Percentiles rank a stretch among this genome's conserved stretches.
These are phyloP conservation scores for Taenioides sp. DNA, from an alignment of 2,797 vertebrate species.

Conservation along the genomic window DNA sequence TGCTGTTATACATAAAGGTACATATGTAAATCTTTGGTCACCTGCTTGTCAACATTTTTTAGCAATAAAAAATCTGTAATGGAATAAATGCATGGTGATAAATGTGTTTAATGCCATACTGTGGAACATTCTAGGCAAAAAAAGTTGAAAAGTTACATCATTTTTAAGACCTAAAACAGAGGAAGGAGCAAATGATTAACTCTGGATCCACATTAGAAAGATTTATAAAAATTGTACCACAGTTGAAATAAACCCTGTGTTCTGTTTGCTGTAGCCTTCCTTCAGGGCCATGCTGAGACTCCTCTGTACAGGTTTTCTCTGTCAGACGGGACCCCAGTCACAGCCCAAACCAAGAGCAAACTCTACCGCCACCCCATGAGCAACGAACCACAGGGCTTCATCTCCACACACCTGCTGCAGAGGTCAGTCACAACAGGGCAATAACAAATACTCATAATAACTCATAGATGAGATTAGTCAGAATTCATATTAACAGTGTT, in stretches of 20 bases:
- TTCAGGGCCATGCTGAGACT: constrained; percentile 92
- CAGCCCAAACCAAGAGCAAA: constrained; percentile 93
- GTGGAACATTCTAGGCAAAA: too few relatives aligned
- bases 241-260: background rate
- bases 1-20: too few relatives aligned
- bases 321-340: constrained; percentile 93
- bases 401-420: constrained; percentile 95
- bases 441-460: constrained; percentile 3
- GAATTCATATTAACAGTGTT: background rate
- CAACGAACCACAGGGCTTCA: constrained; percentile 89
- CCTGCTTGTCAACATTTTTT: too few relatives aligned
- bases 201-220: background rate
- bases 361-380: constrained; percentile 88
- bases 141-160: too few relatives aligned
- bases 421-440: constrained; percentile 74
- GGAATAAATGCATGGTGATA: too few relatives aligned
- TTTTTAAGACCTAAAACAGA: too few relatives aligned
- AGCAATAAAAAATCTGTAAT: too few relatives aligned
- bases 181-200: background rate
- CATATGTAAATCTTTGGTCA: too few relatives aligned
- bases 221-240: background rate
- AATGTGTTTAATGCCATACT: too few relatives aligned
- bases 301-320: constrained; percentile 93
- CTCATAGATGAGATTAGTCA: background rate
- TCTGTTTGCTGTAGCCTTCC: constrained; percentile 78